Percentiles rank a stretch among this genome's conserved stretches.
These are phyloP conservation scores for Neomonachus schauinslandi DNA, from an alignment of 2,113 vertebrate genomes.

Conservation along the genomic window DNA sequence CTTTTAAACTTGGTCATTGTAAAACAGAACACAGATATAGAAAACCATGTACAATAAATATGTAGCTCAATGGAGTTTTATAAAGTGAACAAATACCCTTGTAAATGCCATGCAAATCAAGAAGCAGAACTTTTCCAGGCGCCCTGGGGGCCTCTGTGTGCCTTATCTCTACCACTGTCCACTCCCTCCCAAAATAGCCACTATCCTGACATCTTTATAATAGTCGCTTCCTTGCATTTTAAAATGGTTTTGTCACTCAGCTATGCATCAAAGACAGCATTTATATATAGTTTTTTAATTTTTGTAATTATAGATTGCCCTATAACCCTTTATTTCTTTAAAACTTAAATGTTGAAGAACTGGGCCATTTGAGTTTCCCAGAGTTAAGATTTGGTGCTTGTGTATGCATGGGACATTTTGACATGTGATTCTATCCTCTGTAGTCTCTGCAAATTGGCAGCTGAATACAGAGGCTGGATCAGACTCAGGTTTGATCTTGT, in stretches of 20 bases:
- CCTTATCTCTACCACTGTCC: background rate
- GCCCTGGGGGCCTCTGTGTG: background rate
- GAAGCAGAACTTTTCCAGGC: background rate
- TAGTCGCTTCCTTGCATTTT: background rate
- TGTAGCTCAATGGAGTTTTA: background rate
- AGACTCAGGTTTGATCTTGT: background rate
- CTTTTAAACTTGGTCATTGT: background rate
- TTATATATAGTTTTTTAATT: background rate
- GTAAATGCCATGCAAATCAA: background rate
- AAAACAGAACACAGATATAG: slow-evolving; percentile 25
- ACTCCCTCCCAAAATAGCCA: background rate
- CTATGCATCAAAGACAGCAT: background rate
- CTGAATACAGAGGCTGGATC: background rate
- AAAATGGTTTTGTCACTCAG: background rate
- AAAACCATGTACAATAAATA: background rate
- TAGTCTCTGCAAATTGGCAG: background rate
- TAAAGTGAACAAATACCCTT: slow-evolving; percentile 30
- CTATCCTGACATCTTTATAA: background rate
- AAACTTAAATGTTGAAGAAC: background rate
- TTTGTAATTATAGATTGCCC: background rate
- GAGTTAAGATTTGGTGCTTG: background rate
- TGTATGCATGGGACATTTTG: background rate
- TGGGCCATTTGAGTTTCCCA: background rate
- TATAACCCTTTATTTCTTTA: background rate
- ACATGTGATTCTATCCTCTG: background rate